Evolutionary conservation across 2,113 vertebrate species (phyloP).

Genomic region (Bos indicus): DNA sequence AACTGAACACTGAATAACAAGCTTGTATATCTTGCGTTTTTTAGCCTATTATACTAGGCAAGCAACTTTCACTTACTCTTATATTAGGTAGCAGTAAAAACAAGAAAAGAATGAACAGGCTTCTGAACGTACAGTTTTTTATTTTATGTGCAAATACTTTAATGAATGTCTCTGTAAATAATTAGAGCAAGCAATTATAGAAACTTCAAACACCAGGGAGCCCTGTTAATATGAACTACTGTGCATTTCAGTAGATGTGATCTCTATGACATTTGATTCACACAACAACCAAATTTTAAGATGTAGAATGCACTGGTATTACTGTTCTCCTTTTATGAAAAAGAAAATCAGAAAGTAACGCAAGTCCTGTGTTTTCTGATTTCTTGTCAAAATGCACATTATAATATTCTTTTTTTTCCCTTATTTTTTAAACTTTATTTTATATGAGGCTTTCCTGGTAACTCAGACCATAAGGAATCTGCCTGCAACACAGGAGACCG

Average conservation of each 20-base stretch:
- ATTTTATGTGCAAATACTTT: slow-evolving; percentile 51
- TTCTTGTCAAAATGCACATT: background rate
- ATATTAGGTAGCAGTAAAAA: slow-evolving; percentile 54
- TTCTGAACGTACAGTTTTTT: slow-evolving; percentile 40
- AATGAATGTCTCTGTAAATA: slow-evolving; percentile 36
- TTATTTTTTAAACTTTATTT: background rate
- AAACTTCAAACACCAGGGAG: slow-evolving; percentile 18
- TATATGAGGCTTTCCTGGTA: background rate
- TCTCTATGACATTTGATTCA: background rate
- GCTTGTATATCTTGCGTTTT: background rate
- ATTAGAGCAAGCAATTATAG: slow-evolving; percentile 37
- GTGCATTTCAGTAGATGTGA: background rate
- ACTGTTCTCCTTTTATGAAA: background rate
- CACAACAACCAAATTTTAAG: background rate
- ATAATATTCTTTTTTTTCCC: background rate
- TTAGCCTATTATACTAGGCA: slow-evolving; percentile 36
- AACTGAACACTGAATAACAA: background rate
- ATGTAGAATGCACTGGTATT: background rate
- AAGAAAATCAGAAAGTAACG: background rate
- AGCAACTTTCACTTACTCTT: slow-evolving; percentile 34
- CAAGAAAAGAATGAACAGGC: slow-evolving; percentile 7
- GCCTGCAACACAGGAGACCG: accelerated
- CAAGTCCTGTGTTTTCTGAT: background rate
- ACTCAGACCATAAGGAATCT: background rate
- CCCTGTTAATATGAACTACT: background rate